Base-by-base conservation (phyloP, 2,888 invertebrate species). In the Choreutis nemorana region DNA sequence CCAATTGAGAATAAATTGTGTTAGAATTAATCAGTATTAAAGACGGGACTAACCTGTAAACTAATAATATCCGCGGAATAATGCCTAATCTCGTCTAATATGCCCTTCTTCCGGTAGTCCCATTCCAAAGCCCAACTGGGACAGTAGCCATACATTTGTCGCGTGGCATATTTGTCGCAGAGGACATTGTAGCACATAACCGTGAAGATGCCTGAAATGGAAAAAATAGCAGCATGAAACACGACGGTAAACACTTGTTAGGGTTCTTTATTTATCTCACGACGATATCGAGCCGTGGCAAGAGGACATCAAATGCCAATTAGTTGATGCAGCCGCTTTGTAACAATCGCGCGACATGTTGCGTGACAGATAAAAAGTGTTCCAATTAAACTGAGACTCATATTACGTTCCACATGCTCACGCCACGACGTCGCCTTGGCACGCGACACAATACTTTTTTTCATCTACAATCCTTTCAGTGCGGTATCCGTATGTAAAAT, bases 101-200 rank as follows among this genome's bases (percentile, higher is more conserved):
- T 98, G 37, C 93, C 91, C 77, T 96, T 96, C 82, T 97, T 96
- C 48, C 99, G 84, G 81, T 98, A 98, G 56, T 97, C 96, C 99
- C 99, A 99, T 65, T 91, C 91, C 35, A 99, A 84, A 30, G 98
- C 98, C 98, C 98, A 99, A 48, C 94, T 91, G 12, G 99, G 98
- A 70, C 98, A 99, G 80, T 99, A 99, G 49, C 95, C 97, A 81
- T 99, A 99, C 91, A 97, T 94, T 78, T 97, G 96, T 51, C 97
- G 81, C 30, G 98, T 98, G 39, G 98, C 98, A 66, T 97, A 98
- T 80, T 97, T 97, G 83, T 98, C 97, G 81, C 98, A 97, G 46
- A 99, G 83, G 44, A 99, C 97, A 80, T 99, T 99, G 84, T 99
- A 99, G 75, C 98, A 98, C 94, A 99, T 96, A 54, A 98, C 97